Conservation (phyloP, 53 echinoderm and acorn worm species). For the Echinometra lucunter region DNA sequence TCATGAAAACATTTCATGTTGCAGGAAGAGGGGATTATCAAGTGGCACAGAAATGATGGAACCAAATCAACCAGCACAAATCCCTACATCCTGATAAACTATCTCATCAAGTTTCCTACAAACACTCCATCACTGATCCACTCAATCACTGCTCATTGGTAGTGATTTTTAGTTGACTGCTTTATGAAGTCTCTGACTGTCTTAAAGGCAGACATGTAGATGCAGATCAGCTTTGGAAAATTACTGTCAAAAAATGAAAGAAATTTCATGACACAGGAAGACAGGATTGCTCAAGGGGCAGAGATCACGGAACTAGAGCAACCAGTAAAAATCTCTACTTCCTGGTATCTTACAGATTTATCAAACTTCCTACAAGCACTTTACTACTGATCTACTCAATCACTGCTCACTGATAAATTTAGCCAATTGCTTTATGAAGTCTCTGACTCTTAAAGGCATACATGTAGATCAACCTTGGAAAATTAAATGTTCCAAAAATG, state of each 20-base stretch:
- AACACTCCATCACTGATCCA: neutral
- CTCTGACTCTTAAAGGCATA: too few species aligned
- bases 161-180: neutral
- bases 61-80: conserved; percentile 12
- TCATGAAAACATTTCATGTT: conserved; percentile 7
- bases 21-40: conserved; percentile 8
- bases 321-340: conserved; percentile 35
- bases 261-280: neutral
- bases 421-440: neutral
- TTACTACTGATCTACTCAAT: neutral
- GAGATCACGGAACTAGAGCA: neutral
- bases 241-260: too few species aligned
- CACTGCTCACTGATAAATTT: neutral
- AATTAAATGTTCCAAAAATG: too few species aligned
- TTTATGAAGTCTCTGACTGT: too few species aligned
- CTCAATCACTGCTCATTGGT: neutral
- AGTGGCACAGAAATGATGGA: conserved; percentile 13
- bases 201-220: neutral
- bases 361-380: neutral
- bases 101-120: neutral
- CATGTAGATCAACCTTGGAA: too few species aligned
- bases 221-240: too few species aligned
- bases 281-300: neutral
- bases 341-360: neutral
- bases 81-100: neutral